Base-by-base conservation (phyloP, 2,888 invertebrate species). In the Germaria angustata region DNA sequence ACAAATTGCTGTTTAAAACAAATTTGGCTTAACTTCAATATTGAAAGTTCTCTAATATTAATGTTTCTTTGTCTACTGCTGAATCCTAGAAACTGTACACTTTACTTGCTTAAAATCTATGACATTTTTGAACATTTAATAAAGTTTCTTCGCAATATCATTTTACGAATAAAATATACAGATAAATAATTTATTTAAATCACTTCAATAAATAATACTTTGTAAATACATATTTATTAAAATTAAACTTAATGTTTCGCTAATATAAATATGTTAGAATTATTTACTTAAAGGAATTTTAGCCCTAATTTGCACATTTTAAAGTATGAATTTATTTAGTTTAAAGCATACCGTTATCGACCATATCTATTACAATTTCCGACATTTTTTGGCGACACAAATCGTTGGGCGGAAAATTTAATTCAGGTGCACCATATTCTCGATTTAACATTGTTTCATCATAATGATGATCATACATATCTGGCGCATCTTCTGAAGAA, bases 401-500 rank as follows among this genome's bases (percentile, higher is more conserved):
- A 66, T 93, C 92, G 86, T 93, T 94, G 59, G 92, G 93, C 63
- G 92, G 92, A 85, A 92, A 92, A 85, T 91, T 90, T 22, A 91
- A 86, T 71, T 87, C 86, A 9, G 90, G 88, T 46, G 89, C 91
- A 34, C 91, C 89, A 17, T 79, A 82, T 59, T 76, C 75, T 36
- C 65, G 90, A 89, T 57, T 91, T 90, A 24, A 36, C 84, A 11
- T 90, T 15, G 66, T 41, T 9, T 77, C 90, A 17, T 91, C 90
- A 17, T 84, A 85, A n/a, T 87, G 87, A 72, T 86, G 89, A 65
- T 91, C 90, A 86, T 95, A 95, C 79, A 95, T 90, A 87, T 95
- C 95, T 0, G 95, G 95, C 0, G 95, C 95, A 87, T 95, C 94
- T 69, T 94, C 93, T 59, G 94, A 94, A 65, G 94, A 93, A 80